These are phyloP conservation scores for Vicugna pacos DNA, from an alignment of 2,113 vertebrate genomes.

Conservation along the genomic window DNA sequence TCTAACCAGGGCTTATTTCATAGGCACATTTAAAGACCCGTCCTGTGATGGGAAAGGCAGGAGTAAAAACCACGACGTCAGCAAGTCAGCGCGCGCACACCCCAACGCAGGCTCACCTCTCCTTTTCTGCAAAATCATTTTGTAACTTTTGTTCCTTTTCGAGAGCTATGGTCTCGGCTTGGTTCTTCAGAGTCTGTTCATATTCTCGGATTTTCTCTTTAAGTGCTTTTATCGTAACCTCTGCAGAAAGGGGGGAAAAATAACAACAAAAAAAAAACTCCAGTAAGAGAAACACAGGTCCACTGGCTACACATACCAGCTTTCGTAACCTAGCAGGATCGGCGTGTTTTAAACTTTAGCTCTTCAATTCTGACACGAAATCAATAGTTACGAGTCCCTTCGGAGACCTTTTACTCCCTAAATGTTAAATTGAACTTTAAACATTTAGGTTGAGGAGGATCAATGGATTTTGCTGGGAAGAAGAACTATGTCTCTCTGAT, in stretches of 20 bases:
- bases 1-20: constrained; percentile 61
- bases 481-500: constrained; percentile 82
- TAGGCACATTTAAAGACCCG: constrained; percentile 5
- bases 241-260: constrained; percentile 84
- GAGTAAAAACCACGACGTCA: not conserved
- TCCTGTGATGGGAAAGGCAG: constrained; percentile 56
- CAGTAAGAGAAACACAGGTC: constrained; percentile 80
- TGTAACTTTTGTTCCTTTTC: constrained; percentile 98
- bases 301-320: constrained; percentile 77
- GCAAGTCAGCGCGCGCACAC: not conserved
- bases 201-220: constrained; percentile 99
- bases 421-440: constrained; percentile 99
- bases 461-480: constrained; percentile 93
- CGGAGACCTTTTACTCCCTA: constrained; percentile 97
- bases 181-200: constrained; percentile 97
- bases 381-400: constrained; percentile 97
- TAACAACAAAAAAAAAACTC: constrained; percentile 36
- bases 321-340: constrained; percentile 81
- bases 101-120: constrained; percentile 88
- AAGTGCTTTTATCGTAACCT: constrained; percentile 99
- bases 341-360: constrained; percentile 93
- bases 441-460: constrained; percentile 95
- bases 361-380: constrained; percentile 96
- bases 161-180: constrained; percentile 96
- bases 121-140: constrained; percentile 98